Evolutionary conservation across 2,888 invertebrate genomes (phyloP), one percentile per base, ranked within the genome.

Genomic region (Phytoseiulus persimilis): DNA sequence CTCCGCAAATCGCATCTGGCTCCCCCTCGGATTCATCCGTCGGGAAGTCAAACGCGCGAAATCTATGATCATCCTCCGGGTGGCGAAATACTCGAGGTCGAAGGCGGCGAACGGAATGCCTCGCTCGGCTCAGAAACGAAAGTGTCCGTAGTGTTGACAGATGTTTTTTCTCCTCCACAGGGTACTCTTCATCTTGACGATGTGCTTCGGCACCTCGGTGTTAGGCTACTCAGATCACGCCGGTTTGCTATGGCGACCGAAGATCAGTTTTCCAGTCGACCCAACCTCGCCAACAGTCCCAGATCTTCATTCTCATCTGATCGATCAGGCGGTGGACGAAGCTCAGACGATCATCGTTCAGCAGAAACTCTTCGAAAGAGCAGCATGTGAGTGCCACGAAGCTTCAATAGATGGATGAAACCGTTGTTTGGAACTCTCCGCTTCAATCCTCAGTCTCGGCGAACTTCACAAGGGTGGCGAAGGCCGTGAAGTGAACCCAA

Each of bases 251-350:
- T 87, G 87, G 87, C 87, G 87, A n/a, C 87, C 87, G 33, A 87
- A 87, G 87, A 87, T 87, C 33, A 39, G 39, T 32, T 87, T 87
- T 31, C 87, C 87, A 6, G 87, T 87, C 32, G 87, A 87, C 14
- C 87, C 87, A 33, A 87, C 87, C 6, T 87, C 87, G 45, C 87
- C 87, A 33, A 87, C 87, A 9, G 33, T 87, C 33, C 87, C 87
- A 1, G 87, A 87, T 33, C 39, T 87, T 31, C 87, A 87, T 32
- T 87, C 87, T 0, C 87, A 87, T 9, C 39, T 87, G 5, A 87
- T 87, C 87, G 87, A 87, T 87, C 39, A 87, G 45, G 87, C 87
- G n/a, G 87, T 87, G 5, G 87, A 87, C 45, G 87, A 87, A 45
- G 87, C 87, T 9, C 87, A 87, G 33, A 87, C 87, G 11, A 45